Percentiles rank a stretch among this genome's conserved stretches.
These are phyloP conservation scores for Linurgus olivaceus DNA, from an alignment of 2,797 vertebrate species.

Conservation along the genomic window DNA sequence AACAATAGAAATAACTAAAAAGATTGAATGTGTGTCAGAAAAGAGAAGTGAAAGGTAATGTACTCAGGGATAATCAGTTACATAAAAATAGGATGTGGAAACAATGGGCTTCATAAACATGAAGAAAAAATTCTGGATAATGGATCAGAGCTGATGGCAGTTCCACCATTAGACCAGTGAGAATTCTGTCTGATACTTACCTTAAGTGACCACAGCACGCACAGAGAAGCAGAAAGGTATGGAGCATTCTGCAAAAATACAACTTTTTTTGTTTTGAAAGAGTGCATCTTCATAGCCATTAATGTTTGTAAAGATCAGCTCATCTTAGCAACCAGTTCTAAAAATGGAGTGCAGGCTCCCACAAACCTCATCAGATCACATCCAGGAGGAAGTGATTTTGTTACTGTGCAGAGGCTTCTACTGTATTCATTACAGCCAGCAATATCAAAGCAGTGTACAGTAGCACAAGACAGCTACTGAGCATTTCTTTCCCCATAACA, in stretches of 20 bases:
- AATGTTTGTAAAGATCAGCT: not conserved
- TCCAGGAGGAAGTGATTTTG: conserved; percentile 60
- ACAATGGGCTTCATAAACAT: not conserved
- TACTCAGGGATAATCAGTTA: not conserved
- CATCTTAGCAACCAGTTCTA: conserved; percentile 28
- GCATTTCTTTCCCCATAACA: not conserved
- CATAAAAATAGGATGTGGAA: not conserved
- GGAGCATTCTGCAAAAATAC: not conserved
- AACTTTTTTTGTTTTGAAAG: not conserved
- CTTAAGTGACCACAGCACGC: not conserved
- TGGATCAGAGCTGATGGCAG: not conserved
- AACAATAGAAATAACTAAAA: not conserved
- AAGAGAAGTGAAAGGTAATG: not conserved
- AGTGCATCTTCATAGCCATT: not conserved
- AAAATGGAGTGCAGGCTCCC: not conserved
- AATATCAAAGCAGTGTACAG: not conserved
- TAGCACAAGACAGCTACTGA: not conserved
- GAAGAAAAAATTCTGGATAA: not conserved
- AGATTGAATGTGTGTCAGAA: not conserved
- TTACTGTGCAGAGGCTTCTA: conserved; percentile 9
- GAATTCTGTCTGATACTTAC: not conserved
- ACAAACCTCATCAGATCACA: not conserved
- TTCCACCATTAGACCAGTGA: not conserved
- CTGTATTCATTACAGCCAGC: conserved; percentile 52
- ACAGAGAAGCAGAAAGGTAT: not conserved